phyloP scores from a whole-genome alignment of 2,888 invertebrate species.

The Cataglyphis livida region DNA sequence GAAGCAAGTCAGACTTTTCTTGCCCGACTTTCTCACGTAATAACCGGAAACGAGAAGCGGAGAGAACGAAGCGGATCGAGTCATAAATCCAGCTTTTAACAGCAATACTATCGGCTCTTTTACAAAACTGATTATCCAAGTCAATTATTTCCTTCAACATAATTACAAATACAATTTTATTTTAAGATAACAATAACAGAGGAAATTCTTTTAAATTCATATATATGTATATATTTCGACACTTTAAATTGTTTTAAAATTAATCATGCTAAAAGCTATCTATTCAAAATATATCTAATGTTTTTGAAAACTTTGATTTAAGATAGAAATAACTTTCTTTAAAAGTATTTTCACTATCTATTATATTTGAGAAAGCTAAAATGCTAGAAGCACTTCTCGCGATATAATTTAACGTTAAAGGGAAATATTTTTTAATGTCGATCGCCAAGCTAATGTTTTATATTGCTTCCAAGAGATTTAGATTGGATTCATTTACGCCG shows the following conservation, averaged over 20 bases:
- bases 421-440: conserved; percentile 31
- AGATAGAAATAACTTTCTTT: background rate
- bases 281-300: background rate
- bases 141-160: background rate
- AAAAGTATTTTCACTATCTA: background rate
- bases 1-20: conserved; percentile 65
- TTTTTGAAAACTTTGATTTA: background rate
- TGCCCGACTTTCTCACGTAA: conserved; percentile 72
- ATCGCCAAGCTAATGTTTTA: conserved; percentile 5
- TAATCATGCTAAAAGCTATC: background rate
- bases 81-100: conserved; percentile 67
- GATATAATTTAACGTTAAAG: background rate
- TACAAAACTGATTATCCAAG: conserved; percentile 63
- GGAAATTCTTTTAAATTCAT: too few species aligned
- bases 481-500: conserved; percentile 67
- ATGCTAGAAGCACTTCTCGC: background rate
- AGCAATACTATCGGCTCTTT: conserved; percentile 50
- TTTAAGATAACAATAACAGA: background rate
- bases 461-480: conserved; percentile 64
- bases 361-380: background rate
- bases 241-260: background rate
- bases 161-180: background rate
- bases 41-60: conserved; percentile 72
- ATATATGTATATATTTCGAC: background rate
- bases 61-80: conserved; percentile 67